phyloP scores from a whole-genome alignment of 2,797 vertebrate genomes.

The Lutjanus campechanus region DNA sequence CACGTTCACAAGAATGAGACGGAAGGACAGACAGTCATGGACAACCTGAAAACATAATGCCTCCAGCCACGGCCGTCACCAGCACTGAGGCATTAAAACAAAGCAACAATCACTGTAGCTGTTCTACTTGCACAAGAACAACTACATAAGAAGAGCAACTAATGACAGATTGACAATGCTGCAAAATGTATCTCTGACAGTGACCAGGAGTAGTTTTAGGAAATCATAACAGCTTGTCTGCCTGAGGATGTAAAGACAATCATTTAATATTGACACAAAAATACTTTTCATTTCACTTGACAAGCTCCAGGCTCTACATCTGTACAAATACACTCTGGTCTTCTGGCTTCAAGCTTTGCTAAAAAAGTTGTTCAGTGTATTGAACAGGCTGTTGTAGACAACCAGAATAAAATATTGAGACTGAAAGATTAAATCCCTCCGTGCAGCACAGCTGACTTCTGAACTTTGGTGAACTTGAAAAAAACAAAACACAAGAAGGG shows the following conservation, averaged over 20 bases:
- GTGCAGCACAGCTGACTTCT: constrained; percentile 10
- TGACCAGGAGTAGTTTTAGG: neutral
- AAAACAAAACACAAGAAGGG: constrained; percentile 18
- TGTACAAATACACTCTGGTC: constrained; percentile 4
- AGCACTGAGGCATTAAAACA: neutral
- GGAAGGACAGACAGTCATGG: too few species aligned
- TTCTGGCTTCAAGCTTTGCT: constrained; percentile 11
- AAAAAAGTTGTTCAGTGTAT: constrained; percentile 10
- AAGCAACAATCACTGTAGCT: neutral
- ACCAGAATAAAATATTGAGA: constrained; percentile 19
- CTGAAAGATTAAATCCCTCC: constrained; percentile 13
- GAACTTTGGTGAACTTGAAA: constrained; percentile 19
- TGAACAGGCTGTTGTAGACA: neutral
- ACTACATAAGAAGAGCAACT: neutral
- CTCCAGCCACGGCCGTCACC: too few species aligned
- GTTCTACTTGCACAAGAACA: neutral
- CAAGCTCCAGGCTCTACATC: constrained; percentile 1
- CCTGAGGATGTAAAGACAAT: constrained; percentile 18
- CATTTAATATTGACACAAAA: constrained; percentile 22
- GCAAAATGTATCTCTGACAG: constrained; percentile 16
- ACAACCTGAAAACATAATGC: too few species aligned
- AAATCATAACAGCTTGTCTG: constrained; percentile 9
- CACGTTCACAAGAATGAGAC: too few species aligned
- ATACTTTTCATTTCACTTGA: constrained; percentile 14
- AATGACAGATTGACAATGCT: neutral